Base-by-base conservation (phyloP, 2,797 vertebrate genomes). In the Channallabes apus region DNA sequence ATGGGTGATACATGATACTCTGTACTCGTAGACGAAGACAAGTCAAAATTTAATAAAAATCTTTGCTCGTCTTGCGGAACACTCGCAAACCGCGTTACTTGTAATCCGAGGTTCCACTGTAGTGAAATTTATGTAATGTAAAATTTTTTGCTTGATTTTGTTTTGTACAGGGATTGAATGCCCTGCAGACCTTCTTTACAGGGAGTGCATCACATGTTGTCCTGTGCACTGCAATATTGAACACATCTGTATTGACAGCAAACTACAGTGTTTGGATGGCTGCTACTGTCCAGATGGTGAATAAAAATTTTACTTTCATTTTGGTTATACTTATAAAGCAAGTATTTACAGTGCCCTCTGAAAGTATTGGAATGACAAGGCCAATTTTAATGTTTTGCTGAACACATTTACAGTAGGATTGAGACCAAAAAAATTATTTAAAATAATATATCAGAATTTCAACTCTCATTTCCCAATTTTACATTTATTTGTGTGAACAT, bases 211-310 rank as follows among this genome's bases (percentile, higher is more conserved):
- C 82, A 93, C 94, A 89, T 99, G 97, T 93, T 99, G 98, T 87
- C 98, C 98, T 0, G 92, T 92, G n/a, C 94, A 96, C 11, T 99
- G 98, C 90, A 96, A 88, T 56, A 92, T 94, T 4, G 96, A 95
- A 29, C 90, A 93, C 0, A 93, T 95, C 3, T 99, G 98, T 64
- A 94, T 99, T 71, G 96, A 96, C 92, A 99, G 96, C 87, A 96
- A 97, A 90, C 96, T 99, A 77, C 93, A 96, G 85, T 99, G 98
- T 84, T 91, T 99, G 87, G 98, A 99, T 6, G 98, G 98, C 86
- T 99, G 97, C 92, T 98, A 97, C 93, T 99, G 98, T 90, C 96
- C 97, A 0, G 92, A 97, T 0, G 98, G 98, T 97, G 92, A 85
- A 90, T 46, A 41, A 54, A 5, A 78, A 61, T 59, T 59, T 62